Conservation (phyloP, 1,140 invertebrate genomes). For the Artemia franciscana region DNA sequence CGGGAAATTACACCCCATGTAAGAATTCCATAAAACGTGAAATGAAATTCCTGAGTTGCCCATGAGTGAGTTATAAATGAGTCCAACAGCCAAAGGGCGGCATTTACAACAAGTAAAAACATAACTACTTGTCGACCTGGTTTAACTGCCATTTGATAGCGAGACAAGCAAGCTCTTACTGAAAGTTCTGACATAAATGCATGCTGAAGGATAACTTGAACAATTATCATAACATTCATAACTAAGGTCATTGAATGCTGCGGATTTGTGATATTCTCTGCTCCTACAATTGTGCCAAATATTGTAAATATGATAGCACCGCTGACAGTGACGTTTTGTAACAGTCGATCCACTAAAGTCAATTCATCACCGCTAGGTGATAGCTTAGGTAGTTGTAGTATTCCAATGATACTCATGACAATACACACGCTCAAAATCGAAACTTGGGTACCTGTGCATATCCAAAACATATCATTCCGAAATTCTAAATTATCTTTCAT, state of each 20-base stretch:
- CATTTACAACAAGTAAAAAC: slow-evolving; percentile 38
- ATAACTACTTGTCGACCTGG: slow-evolving; percentile 39
- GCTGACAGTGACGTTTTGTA: slow-evolving; percentile 27
- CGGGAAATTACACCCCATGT: slow-evolving; percentile 40
- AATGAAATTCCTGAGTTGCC: slow-evolving; percentile 30
- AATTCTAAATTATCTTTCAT: slow-evolving; percentile 31
- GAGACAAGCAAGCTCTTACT: slow-evolving; percentile 26
- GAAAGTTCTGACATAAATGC: slow-evolving; percentile 34
- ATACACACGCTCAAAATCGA: slow-evolving; percentile 21
- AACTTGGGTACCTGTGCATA: slow-evolving; percentile 15
- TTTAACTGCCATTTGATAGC: slow-evolving; percentile 28
- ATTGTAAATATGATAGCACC: slow-evolving; percentile 32
- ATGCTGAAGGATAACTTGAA: slow-evolving; percentile 31
- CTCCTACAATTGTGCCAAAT: slow-evolving; percentile 25
- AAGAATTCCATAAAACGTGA: slow-evolving; percentile 35
- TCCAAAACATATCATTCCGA: slow-evolving; percentile 21
- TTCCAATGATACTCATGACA: slow-evolving; percentile 21
- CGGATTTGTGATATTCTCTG: slow-evolving; percentile 13
- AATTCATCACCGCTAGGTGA: slow-evolving; percentile 17
- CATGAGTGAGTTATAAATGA: slow-evolving; percentile 38
- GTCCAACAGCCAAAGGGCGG: slow-evolving; percentile 40
- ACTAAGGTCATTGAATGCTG: slow-evolving; percentile 24
- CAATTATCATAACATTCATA: slow-evolving; percentile 24
- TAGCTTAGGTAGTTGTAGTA: slow-evolving; percentile 22
- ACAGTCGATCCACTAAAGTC: slow-evolving; percentile 21